Conservation (phyloP, 2,797 vertebrate genomes). For the Meriones psammophilus region DNA sequence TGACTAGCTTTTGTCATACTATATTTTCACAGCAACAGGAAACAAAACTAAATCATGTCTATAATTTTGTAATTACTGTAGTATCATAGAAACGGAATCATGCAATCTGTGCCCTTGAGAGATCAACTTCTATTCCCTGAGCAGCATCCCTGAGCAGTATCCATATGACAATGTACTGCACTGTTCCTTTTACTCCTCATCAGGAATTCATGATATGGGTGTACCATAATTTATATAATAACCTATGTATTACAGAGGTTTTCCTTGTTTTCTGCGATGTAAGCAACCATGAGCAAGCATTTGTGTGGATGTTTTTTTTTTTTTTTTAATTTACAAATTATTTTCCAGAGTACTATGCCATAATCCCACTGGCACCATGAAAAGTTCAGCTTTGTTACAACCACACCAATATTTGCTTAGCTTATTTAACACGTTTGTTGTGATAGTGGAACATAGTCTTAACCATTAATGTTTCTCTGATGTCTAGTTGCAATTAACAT, state of each 20-base stretch:
- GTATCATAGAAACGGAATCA: background rate
- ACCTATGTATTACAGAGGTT: background rate
- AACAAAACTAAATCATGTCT: background rate
- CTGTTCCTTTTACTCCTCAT: background rate
- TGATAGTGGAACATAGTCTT: background rate
- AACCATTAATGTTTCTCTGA: background rate
- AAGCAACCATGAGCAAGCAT: background rate
- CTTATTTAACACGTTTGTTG: background rate
- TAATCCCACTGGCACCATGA: accelerated
- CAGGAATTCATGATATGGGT: background rate
- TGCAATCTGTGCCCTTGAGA: background rate
- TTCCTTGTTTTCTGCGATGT: background rate
- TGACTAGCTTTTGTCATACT: background rate
- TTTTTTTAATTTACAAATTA: background rate
- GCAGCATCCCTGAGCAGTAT: background rate
- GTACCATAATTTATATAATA: background rate
- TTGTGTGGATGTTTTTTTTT: background rate
- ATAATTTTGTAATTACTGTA: background rate
- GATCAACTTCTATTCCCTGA: background rate
- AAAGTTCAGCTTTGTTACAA: background rate
- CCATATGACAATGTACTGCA: background rate
- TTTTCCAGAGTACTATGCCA: background rate
- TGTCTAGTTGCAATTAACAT: background rate
- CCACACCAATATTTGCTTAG: background rate
- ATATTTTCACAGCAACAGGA: background rate